Evolutionary conservation across 2,797 vertebrate genomes (phyloP), one percentile per base, ranked within the genome.

Genomic region (Fistularia tabacaria): DNA sequence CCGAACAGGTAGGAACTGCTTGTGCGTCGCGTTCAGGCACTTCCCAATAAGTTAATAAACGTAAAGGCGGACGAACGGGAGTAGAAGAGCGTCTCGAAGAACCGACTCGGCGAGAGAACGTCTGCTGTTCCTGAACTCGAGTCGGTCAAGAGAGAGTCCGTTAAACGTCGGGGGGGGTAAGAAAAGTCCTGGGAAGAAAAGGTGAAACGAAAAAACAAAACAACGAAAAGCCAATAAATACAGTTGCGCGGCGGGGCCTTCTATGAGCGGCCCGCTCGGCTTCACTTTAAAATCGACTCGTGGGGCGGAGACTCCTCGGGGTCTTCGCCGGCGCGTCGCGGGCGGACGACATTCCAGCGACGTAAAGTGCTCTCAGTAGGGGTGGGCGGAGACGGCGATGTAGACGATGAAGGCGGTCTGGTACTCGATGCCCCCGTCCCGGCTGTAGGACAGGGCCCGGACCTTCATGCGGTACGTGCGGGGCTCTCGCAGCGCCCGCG

Each of bases 381-480:
- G 96, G 80, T 95, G 98, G 84, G 94, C 93, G 1, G 97, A 96
- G 63, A 99, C 95, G 0, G 96, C 93, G 59, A 99, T 95, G 71
- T 98, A 98, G 38, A 99, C 93, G 25, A 99, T 94, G 85, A 99
- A 99, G 37, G 96, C 95, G 13, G 96, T 99, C 90, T 92, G 96
- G 71, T 99, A 98, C 64, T 99, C 97, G 0, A 99, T 82, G 61
- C 82, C 90, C 36, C 96, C 90, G 0, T 92, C 91, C 0, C 71
- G 44, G 7, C 93, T 82, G 77, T 94, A 97, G 37, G 96, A 99
- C 11, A 94, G 82, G n/a, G 97, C 94, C 59, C 93, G 90, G 9
- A 99, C 96, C 81, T 93, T 93, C 93, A 99, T 94, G 76, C 92
- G 92, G 83, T 95, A 97, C 0, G 95, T 98, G 80, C 89, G 91